A percentile compares a stretch with the other conserved stretches of the same genome.
These are phyloP conservation scores for Melinaea marsaeus DNA, from an alignment of 2,888 invertebrate genomes.

Conservation along the genomic window DNA sequence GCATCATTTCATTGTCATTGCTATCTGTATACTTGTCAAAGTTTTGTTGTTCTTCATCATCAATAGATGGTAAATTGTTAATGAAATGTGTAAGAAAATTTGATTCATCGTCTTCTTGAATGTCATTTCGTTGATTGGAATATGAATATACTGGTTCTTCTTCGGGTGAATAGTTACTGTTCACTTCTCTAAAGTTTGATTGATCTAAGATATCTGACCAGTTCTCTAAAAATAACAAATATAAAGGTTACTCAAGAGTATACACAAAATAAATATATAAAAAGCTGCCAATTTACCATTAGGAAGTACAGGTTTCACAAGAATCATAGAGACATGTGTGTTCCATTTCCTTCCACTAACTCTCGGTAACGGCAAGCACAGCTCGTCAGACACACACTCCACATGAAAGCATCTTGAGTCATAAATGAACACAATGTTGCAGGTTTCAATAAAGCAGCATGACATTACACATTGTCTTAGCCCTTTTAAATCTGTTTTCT, in stretches of 20 bases:
- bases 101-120: constrained; percentile 61
- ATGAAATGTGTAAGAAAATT: constrained; percentile 62
- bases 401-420: constrained; percentile 88
- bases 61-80: constrained; percentile 61
- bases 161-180: constrained; percentile 61
- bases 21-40: constrained; percentile 64
- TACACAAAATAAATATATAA: too few relatives aligned
- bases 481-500: constrained; percentile 70
- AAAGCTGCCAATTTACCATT: constrained; percentile 56
- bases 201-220: constrained; percentile 73
- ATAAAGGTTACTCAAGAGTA: too few relatives aligned
- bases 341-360: constrained; percentile 70
- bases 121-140: constrained; percentile 52
- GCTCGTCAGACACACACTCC: constrained; percentile 82
- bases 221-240: constrained; percentile 52
- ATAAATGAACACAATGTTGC: constrained; percentile 88
- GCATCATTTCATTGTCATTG: constrained; percentile 65
- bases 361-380: constrained; percentile 82
- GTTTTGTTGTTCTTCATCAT: constrained; percentile 56
- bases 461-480: constrained; percentile 81
- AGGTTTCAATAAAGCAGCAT: constrained; percentile 81
- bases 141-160: constrained; percentile 66
- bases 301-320: constrained; percentile 83
- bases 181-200: constrained; percentile 60
- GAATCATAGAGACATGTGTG: constrained; percentile 84